A percentile compares a stretch with the other conserved stretches of the same genome.
Conservation (phyloP, 2,797 vertebrate species). For the Trichosurus vulpecula region DNA sequence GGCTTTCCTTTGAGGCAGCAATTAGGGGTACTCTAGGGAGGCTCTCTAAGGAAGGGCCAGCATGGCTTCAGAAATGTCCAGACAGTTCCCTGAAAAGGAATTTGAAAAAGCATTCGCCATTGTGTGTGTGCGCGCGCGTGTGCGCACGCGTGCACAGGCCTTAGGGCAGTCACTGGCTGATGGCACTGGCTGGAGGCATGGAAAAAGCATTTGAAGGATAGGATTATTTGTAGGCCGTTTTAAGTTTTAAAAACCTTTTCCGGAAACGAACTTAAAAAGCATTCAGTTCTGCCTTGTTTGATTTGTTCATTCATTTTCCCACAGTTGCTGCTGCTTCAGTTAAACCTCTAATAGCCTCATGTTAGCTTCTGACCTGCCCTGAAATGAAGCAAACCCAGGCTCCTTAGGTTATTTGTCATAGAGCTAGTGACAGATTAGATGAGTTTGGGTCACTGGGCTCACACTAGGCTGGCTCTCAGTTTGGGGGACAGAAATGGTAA, state of each 20-base stretch:
- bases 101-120: neutral
- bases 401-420: slow-evolving; percentile 16
- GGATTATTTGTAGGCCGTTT: slow-evolving; percentile 28
- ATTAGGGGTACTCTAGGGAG: neutral
- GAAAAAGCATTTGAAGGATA: slow-evolving; percentile 19
- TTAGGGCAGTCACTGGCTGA: neutral
- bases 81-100: slow-evolving; percentile 37
- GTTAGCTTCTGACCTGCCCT: slow-evolving; percentile 39
- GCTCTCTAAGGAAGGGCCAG: neutral
- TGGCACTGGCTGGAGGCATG: neutral
- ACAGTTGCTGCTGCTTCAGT: neutral
- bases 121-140: neutral
- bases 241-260: slow-evolving; percentile 26
- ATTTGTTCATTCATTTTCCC: neutral
- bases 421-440: neutral
- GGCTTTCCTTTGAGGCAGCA: slow-evolving; percentile 44
- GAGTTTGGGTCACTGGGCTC: neutral
- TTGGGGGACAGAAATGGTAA: neutral
- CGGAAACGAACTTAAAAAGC: neutral
- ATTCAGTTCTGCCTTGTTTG: neutral
- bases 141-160: fast-evolving
- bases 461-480: neutral
- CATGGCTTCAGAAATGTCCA: slow-evolving; percentile 1
- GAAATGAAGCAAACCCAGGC: neutral
- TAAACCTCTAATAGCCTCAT: neutral